phyloP scores from a whole-genome alignment of 2,113 vertebrate species.

The Equus przewalskii region DNA sequence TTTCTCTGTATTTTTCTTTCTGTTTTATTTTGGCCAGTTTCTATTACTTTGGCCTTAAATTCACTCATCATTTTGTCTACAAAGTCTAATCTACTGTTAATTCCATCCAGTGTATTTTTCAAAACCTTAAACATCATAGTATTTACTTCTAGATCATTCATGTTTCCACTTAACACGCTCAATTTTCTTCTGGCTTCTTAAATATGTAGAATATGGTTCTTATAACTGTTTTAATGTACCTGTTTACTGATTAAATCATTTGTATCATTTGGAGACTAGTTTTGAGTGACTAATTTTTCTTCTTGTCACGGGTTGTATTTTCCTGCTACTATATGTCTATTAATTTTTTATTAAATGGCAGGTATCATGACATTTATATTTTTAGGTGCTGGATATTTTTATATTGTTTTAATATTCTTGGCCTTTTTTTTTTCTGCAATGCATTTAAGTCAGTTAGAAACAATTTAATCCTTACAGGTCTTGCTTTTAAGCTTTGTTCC shows the following conservation, averaged over 20 bases:
- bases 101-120: not conserved
- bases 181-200: not conserved
- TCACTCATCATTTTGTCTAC: not conserved
- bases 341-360: not conserved
- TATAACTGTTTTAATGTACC: not conserved
- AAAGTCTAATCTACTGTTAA: not conserved
- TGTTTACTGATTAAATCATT: not conserved
- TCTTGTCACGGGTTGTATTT: not conserved
- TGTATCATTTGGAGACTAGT: not conserved
- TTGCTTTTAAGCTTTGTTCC: not conserved
- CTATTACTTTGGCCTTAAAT: not conserved
- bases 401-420: not conserved
- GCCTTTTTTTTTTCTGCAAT: not conserved
- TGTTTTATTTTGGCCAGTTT: constrained; percentile 14
- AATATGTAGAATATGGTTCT: not conserved
- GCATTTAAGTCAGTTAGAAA: not conserved
- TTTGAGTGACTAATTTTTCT: not conserved
- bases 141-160: not conserved
- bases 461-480: not conserved
- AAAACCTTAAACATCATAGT: not conserved
- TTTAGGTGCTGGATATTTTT: not conserved
- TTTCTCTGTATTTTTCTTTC: not conserved
- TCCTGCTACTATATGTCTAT: not conserved
- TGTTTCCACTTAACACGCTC: not conserved
- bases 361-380: not conserved